Conservation (phyloP, 2,797 vertebrate species). For the Sebastes matsubarae region DNA sequence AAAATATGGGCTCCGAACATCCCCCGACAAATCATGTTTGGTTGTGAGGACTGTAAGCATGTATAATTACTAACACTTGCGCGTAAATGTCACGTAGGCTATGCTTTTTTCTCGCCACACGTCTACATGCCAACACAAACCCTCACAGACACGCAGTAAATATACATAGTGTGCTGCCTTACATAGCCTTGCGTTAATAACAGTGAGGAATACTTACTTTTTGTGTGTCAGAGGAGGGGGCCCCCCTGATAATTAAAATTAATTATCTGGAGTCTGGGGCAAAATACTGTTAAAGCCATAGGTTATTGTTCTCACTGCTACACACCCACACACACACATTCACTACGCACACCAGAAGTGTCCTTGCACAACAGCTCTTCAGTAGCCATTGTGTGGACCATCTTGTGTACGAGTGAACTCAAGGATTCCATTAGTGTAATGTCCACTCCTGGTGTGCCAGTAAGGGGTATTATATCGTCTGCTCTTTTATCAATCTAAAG, state of each 20-base stretch:
- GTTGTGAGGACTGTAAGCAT: not conserved
- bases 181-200: constrained; percentile 55
- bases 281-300: constrained; percentile 64
- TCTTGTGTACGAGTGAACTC: constrained; percentile 32
- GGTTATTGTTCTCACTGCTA: constrained; percentile 51
- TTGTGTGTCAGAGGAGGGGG: constrained; percentile 72
- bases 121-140: constrained; percentile 10
- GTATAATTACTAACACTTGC: constrained; percentile 51
- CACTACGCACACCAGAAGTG: constrained; percentile 29
- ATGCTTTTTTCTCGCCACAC: constrained; percentile 22
- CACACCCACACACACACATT: constrained; percentile 9
- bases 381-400: constrained; percentile 30
- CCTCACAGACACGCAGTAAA: not conserved
- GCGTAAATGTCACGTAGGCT: constrained; percentile 34
- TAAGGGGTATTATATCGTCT: constrained; percentile 13
- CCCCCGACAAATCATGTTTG: constrained; percentile 34
- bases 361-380: constrained; percentile 34
- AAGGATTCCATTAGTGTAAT: constrained; percentile 48
- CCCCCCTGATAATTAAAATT: constrained; percentile 72
- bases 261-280: constrained; percentile 73
- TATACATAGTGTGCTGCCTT: constrained; percentile 4
- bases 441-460: constrained; percentile 32
- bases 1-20: not conserved
- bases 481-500: constrained; percentile 39
- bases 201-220: constrained; percentile 73